A percentile compares a stretch with the other conserved stretches of the same genome.
Conservation (phyloP, 2,888 invertebrate genomes). For the Leptopterna dolabrata region DNA sequence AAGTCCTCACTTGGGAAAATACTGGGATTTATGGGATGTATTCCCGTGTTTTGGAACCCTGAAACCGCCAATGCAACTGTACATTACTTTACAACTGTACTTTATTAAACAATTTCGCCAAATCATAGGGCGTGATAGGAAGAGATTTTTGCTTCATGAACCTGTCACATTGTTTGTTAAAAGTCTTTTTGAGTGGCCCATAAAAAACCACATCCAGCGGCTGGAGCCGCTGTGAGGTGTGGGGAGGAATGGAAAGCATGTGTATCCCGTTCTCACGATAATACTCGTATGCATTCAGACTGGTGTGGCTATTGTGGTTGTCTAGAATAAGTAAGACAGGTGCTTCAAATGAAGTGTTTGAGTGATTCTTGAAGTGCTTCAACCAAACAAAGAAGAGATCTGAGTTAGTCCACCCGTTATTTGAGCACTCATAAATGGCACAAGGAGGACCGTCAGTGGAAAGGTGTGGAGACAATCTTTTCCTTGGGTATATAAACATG, state of each 20-base stretch:
- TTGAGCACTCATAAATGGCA: conserved; percentile 61
- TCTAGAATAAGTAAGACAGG: conserved; percentile 12
- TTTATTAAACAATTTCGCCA: background rate
- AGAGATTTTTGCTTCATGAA: conserved; percentile 37
- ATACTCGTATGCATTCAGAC: conserved; percentile 60
- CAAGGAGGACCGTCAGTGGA: conserved; percentile 61
- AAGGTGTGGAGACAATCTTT: conserved; percentile 66
- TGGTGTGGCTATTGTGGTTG: conserved; percentile 64
- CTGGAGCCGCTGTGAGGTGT: conserved; percentile 63
- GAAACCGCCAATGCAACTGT: background rate
- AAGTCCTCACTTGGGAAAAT: too few species aligned
- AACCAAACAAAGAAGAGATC: conserved; percentile 1
- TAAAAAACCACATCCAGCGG: too few species aligned
- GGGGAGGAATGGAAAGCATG: conserved; percentile 64
- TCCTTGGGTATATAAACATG: conserved; percentile 68
- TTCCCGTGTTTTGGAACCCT: too few species aligned
- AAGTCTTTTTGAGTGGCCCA: conserved; percentile 64
- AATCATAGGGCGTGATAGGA: background rate
- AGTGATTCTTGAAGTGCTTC: background rate
- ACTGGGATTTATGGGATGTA: too few species aligned
- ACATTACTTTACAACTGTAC: background rate
- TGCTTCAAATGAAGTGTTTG: background rate
- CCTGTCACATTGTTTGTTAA: conserved; percentile 63
- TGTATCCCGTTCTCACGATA: conserved; percentile 63
- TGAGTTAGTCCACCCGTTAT: conserved; percentile 63